phyloP scores from a whole-genome alignment of 2,797 vertebrate species.

The Acanthis flammea region DNA sequence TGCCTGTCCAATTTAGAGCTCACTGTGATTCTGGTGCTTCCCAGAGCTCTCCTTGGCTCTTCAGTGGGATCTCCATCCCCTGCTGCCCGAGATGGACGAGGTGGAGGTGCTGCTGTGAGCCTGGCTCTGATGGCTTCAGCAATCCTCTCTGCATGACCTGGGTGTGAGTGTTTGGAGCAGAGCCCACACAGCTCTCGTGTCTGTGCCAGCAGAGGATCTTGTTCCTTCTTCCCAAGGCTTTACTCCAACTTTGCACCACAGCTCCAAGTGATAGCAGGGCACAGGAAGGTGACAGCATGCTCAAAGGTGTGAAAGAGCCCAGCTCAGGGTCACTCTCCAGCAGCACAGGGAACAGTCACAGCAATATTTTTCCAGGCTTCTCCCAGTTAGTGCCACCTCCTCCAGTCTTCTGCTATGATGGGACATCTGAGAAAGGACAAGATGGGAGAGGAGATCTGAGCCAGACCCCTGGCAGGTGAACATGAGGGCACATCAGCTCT shows the following conservation, averaged over 20 bases:
- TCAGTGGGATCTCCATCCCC: not conserved
- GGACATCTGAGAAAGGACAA: not conserved
- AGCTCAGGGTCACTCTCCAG: not conserved
- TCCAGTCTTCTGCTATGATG: not conserved
- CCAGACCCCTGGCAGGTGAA: not conserved
- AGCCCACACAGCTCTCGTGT: not conserved
- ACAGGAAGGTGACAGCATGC: not conserved
- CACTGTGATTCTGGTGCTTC: not conserved
- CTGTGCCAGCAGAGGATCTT: not conserved
- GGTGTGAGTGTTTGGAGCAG: not conserved
- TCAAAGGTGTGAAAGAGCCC: not conserved
- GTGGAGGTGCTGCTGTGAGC: not conserved
- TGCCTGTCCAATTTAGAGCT: not conserved
- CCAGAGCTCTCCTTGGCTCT: not conserved
- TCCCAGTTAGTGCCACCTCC: not conserved
- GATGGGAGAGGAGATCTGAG: not conserved
- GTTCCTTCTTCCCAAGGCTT: not conserved
- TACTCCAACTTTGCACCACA: not conserved
- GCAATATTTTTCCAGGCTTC: not conserved
- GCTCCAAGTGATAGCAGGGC: not conserved
- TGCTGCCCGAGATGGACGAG: not conserved
- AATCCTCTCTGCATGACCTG: not conserved
- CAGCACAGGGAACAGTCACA: not conserved
- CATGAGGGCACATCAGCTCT: not conserved
- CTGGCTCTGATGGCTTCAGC: not conserved